Evolutionary conservation across 2,888 invertebrate species (phyloP), one percentile per base, ranked within the genome.

Genomic region (Epirrhoe tristata): DNA sequence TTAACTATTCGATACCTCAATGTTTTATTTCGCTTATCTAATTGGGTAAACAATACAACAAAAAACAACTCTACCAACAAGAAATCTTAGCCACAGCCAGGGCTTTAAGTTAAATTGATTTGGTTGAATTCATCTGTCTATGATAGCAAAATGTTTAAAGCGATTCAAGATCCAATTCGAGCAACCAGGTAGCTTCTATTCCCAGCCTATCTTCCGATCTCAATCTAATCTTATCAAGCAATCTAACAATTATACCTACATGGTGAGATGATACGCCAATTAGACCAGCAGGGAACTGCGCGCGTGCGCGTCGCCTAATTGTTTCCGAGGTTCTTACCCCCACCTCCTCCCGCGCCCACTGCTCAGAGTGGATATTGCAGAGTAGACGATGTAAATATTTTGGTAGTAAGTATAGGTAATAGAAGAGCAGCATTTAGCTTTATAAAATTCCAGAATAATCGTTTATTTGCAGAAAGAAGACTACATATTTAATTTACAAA

Each of bases 251-350:
- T 90, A 90, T 89, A 89, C 88, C 84, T 84, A 89, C 85, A 87
- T 83, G 85, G 86, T 80, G 81, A 81, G 81, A 81, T 82, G 91
- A 91, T 91, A 90, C 90, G 89, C 85, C 92, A 91, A 91, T 92
- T 91, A 91, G 82, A 74, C 71, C 76, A 75, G 79, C 85, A 87
- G 90, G 90, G 90, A 88, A 84, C 85, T 76, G 79, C 88, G 90
- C 91, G 92, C 90, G 83, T 91, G 92, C 91, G 91, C 90, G 79
- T 82, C 74, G 81, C 82, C 85, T 92, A 92, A 92, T 92, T 91
- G 90, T 81, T 90, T 92, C 92, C 86, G 85, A 81, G 82, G 75
- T 76, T 78, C 75, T 76, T 78, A 52, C 67, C 53, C 65, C 74
- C 70, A 66, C 73, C 69, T 50, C 71, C 66, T 70, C 66, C 66